These are phyloP conservation scores for Phenganax stokvisi DNA, from an alignment of 92 coral and sea anemone genomes.

Conservation along the genomic window DNA sequence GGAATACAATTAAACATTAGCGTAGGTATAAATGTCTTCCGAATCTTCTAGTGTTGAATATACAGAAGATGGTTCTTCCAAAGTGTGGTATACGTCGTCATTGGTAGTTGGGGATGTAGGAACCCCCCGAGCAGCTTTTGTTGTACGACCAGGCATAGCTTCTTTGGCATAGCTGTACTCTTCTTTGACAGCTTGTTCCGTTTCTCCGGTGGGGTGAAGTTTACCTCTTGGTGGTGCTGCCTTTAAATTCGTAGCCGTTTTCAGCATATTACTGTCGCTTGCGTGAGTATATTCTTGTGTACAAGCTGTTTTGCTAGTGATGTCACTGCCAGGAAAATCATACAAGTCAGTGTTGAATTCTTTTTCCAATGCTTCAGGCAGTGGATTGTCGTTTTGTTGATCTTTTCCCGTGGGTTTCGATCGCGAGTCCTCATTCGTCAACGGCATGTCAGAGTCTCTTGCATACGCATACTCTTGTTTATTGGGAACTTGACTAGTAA, in stretches of 20 bases:
- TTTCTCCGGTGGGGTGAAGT: no score
- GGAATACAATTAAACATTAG: not conserved
- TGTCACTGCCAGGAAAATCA: not conserved
- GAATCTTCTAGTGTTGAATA: constrained; percentile 13
- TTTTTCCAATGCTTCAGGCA: no score
- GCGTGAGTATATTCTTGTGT: not conserved
- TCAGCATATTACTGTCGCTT: no score
- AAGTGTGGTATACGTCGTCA: constrained; percentile 1
- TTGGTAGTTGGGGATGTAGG: not conserved
- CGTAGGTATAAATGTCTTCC: not conserved
- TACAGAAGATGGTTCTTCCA: constrained; percentile 11
- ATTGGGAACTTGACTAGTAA: not conserved
- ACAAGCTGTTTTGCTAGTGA: not conserved
- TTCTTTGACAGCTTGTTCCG: no score
- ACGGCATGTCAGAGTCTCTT: not conserved
- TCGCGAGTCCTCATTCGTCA: no score
- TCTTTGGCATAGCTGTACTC: constrained; percentile 19
- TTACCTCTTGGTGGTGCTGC: no score
- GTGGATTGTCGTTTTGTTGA: no score
- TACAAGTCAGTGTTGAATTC: not conserved
- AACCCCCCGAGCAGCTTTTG: not conserved
- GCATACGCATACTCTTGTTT: constrained; percentile 1
- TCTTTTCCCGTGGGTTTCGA: no score
- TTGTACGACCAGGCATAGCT: not conserved
- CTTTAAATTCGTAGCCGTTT: no score